Evolutionary conservation across 1,140 invertebrate species (phyloP).

Genomic region (Chymomyza costata): DNA sequence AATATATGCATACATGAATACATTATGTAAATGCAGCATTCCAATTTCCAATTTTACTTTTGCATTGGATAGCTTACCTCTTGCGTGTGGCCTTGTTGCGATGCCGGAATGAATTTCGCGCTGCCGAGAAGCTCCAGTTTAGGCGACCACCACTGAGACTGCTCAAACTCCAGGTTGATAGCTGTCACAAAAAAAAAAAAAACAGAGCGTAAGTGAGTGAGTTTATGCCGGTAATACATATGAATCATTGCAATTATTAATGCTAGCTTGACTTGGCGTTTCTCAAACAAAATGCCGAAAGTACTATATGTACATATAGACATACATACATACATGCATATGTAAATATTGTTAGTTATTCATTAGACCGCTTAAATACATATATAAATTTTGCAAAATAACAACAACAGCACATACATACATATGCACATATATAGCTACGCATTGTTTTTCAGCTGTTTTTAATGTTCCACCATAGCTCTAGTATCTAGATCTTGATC

Average conservation of each 20-base stretch:
- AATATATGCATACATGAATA: background rate
- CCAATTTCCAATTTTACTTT: background rate
- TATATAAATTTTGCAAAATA: too few relatives aligned
- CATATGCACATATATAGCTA: too few relatives aligned
- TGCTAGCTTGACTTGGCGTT: too few relatives aligned
- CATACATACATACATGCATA: slow-evolving; percentile 1
- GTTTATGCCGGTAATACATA: background rate
- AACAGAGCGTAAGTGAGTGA: background rate
- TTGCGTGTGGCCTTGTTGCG: slow-evolving; percentile 52
- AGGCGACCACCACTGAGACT: slow-evolving; percentile 51
- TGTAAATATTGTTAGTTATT: background rate
- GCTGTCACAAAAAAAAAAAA: slow-evolving; percentile 25
- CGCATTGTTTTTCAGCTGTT: too few relatives aligned
- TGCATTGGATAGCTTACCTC: slow-evolving; percentile 26
- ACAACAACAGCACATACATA: too few relatives aligned
- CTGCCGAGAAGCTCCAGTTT: slow-evolving; percentile 56
- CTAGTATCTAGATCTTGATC: too few relatives aligned
- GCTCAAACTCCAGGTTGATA: slow-evolving; percentile 55
- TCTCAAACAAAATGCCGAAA: too few relatives aligned
- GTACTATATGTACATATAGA: background rate
- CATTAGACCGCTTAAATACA: too few relatives aligned
- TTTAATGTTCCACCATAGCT: too few relatives aligned
- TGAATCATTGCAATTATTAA: too few relatives aligned
- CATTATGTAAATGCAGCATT: too few relatives aligned
- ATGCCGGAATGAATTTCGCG: slow-evolving; percentile 46